Conservation (phyloP, 64 coral and sea anemone genomes). For the Dendronephthya gigantea region DNA sequence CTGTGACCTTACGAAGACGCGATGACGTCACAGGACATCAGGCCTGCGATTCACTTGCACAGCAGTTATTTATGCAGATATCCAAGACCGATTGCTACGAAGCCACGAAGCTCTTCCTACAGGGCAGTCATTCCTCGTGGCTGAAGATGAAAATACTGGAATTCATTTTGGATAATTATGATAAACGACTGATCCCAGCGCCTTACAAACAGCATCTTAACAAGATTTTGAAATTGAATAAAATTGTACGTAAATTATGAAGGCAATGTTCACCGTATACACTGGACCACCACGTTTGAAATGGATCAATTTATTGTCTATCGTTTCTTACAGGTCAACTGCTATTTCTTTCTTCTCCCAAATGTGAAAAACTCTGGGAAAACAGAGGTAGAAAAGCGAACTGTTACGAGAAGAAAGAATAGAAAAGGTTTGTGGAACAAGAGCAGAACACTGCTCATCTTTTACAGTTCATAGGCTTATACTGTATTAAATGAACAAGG, state of each 20-base stretch:
- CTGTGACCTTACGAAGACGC: neutral
- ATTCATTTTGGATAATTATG: constrained; percentile 46
- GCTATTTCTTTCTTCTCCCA: constrained; percentile 80
- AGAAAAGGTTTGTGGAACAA: neutral
- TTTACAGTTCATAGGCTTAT: no score
- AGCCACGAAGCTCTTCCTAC: constrained; percentile 46
- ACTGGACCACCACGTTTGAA: neutral
- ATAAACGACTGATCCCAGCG: constrained; percentile 52
- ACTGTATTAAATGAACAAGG: neutral
- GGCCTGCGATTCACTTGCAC: constrained; percentile 39
- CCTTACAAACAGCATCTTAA: constrained; percentile 36
- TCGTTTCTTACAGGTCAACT: constrained; percentile 39
- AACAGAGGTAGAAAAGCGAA: neutral
- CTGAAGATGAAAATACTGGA: constrained; percentile 53
- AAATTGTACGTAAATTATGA: constrained; percentile 65
- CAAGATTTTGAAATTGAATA: constrained; percentile 41
- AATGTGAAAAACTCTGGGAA: neutral
- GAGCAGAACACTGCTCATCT: neutral
- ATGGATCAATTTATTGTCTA: neutral
- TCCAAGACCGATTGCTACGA: constrained; percentile 19
- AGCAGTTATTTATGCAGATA: constrained; percentile 39
- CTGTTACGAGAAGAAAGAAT: neutral
- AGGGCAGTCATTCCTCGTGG: constrained; percentile 64
- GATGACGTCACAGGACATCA: neutral
- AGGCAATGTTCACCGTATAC: no score